Conservation (phyloP, 2,797 vertebrate species). For the Argentina silus region DNA sequence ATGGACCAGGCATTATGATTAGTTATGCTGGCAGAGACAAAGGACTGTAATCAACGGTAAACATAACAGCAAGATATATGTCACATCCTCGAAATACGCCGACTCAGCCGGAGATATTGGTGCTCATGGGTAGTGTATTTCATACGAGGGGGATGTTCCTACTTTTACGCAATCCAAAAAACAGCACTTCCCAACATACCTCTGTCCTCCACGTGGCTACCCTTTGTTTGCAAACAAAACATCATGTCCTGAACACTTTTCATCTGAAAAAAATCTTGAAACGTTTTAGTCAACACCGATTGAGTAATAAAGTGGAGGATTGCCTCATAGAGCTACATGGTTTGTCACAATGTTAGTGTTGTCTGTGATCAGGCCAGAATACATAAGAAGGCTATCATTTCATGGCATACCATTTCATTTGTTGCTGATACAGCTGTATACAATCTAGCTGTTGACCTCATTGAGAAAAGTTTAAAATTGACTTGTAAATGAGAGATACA, state of each 20-base stretch:
- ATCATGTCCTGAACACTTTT: slow-evolving; percentile 29
- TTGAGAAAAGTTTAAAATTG: no score
- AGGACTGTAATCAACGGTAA: slow-evolving; percentile 69
- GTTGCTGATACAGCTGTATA: no score
- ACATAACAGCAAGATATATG: slow-evolving; percentile 68
- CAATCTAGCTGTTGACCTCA: no score
- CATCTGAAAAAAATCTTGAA: slow-evolving; percentile 28
- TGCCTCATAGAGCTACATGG: neutral
- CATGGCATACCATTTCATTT: no score
- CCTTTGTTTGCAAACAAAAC: slow-evolving; percentile 86
- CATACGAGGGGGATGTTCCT: accelerated
- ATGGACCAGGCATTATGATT: slow-evolving; percentile 60
- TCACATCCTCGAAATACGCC: slow-evolving; percentile 41
- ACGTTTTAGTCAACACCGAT: slow-evolving; percentile 7
- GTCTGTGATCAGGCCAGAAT: neutral
- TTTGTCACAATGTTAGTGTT: neutral
- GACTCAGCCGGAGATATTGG: slow-evolving; percentile 31
- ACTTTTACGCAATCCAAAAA: neutral
- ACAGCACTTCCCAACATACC: slow-evolving; percentile 67
- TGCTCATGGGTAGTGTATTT: slow-evolving; percentile 71
- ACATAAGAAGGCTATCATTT: neutral
- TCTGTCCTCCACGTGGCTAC: slow-evolving; percentile 73
- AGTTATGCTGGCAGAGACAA: slow-evolving; percentile 59
- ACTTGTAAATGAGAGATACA: no score
- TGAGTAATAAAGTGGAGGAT: neutral